A percentile compares a stretch with the other conserved stretches of the same genome.
These are phyloP conservation scores for Aurelia sp. DNA, from an alignment of 30 jellyfish, hydroid and myxozoan species.

Conservation along the genomic window DNA sequence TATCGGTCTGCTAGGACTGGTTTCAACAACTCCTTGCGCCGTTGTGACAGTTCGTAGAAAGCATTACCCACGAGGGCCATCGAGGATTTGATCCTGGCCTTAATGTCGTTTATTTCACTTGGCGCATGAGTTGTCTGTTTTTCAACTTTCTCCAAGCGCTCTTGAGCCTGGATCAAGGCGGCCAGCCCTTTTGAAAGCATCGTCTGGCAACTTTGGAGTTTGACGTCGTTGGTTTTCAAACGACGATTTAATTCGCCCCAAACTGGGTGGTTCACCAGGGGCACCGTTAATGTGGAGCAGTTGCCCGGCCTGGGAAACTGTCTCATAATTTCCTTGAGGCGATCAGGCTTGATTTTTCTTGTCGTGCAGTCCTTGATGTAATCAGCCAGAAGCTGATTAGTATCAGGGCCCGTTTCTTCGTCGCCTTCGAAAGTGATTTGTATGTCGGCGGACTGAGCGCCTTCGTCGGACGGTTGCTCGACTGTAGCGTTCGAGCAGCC, in stretches of 20 bases:
- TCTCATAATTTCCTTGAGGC: no score
- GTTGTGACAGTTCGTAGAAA: background rate
- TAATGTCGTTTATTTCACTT: background rate
- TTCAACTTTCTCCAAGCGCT: background rate
- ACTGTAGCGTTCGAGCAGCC: no score
- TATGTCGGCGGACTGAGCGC: no score
- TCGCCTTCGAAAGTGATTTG: no score
- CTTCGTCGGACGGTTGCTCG: no score
- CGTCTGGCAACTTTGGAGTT: background rate
- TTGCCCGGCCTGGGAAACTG: no score
- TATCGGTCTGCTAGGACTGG: slow-evolving; percentile 2
- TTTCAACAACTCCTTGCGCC: background rate
- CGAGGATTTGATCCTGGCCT: background rate
- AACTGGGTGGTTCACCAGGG: background rate
- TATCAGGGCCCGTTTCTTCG: no score
- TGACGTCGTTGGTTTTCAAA: background rate
- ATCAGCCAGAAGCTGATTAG: no score
- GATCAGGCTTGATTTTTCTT: no score
- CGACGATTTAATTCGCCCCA: background rate
- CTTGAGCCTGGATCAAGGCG: background rate
- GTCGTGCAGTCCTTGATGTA: no score
- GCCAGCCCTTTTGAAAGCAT: background rate
- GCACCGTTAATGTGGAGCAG: background rate
- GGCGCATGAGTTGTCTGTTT: background rate
- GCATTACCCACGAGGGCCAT: background rate